Evolutionary conservation across 2,113 vertebrate genomes (phyloP).

Genomic region (Carlito syrichta): DNA sequence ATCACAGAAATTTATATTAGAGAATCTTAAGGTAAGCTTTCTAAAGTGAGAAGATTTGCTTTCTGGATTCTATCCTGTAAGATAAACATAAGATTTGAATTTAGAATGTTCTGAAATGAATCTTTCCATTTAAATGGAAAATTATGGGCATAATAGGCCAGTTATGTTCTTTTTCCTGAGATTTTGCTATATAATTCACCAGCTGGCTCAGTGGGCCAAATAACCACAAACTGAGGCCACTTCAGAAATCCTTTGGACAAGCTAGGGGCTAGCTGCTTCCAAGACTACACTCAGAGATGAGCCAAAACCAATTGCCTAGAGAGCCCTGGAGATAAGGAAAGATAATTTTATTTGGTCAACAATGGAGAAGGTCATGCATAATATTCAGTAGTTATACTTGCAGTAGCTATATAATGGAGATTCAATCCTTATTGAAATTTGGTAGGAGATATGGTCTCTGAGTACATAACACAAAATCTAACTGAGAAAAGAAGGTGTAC

Average conservation of each 20-base stretch:
- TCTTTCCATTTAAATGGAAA: not conserved
- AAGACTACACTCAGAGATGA: not conserved
- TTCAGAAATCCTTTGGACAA: not conserved
- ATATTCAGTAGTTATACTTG: not conserved
- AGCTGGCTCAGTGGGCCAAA: not conserved
- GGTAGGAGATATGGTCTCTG: not conserved
- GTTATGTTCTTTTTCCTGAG: not conserved
- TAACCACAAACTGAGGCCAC: not conserved
- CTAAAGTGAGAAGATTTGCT: not conserved
- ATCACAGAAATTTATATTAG: not conserved
- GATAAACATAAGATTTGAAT: not conserved
- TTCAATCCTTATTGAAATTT: not conserved
- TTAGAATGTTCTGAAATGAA: constrained; percentile 31
- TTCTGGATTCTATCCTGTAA: not conserved
- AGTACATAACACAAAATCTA: not conserved
- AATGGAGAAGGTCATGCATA: not conserved
- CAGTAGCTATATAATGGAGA: not conserved
- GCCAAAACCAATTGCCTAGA: not conserved
- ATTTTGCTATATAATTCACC: not conserved
- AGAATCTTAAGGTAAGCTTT: not conserved
- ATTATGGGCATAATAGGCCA: not conserved
- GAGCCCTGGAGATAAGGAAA: not conserved
- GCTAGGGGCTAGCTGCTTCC: not conserved
- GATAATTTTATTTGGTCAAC: not conserved
- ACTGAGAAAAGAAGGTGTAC: not conserved